Conservation (phyloP, 2,888 invertebrate genomes). For the Microctonus brassicae region DNA sequence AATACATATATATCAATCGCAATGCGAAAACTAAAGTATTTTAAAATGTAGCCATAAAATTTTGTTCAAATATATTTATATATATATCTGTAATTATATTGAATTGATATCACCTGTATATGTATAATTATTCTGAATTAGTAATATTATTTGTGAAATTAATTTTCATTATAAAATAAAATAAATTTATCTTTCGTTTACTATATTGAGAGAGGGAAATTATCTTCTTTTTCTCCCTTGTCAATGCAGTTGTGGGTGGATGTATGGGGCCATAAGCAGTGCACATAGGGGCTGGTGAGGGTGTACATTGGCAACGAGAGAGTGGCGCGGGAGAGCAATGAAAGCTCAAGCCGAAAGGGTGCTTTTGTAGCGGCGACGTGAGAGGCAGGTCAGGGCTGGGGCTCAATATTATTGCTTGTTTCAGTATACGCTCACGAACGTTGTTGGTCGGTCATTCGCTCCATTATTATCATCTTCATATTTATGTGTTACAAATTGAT, state of each 20-base stretch:
- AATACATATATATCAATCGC: not conserved
- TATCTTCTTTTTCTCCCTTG: not conserved
- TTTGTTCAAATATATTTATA: not conserved
- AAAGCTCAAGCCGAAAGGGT: constrained; percentile 42
- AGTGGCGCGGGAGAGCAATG: constrained; percentile 3
- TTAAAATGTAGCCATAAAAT: not conserved
- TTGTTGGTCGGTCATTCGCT: constrained; percentile 22
- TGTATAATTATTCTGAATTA: too few relatives aligned
- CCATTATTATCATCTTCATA: not conserved
- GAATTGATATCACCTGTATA: not conserved
- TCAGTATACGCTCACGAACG: constrained; percentile 52
- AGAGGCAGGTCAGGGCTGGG: constrained; percentile 64
- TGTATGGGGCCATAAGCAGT: constrained; percentile 41
- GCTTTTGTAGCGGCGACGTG: constrained; percentile 28
- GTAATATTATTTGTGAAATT: too few relatives aligned
- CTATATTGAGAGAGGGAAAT: not conserved
- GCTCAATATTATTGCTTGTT: constrained; percentile 40
- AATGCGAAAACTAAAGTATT: not conserved
- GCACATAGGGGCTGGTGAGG: constrained; percentile 10
- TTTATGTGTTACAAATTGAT: not conserved
- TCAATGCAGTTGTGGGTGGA: not conserved
- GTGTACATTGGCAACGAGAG: constrained; percentile 17
- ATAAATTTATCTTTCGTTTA: not conserved
- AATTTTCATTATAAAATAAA: not conserved
- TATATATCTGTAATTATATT: not conserved